Percentiles rank a stretch among this genome's conserved stretches.
Evolutionary conservation across 2,888 invertebrate species (phyloP).

Genomic region (Hirtodrosophila confusa): DNA sequence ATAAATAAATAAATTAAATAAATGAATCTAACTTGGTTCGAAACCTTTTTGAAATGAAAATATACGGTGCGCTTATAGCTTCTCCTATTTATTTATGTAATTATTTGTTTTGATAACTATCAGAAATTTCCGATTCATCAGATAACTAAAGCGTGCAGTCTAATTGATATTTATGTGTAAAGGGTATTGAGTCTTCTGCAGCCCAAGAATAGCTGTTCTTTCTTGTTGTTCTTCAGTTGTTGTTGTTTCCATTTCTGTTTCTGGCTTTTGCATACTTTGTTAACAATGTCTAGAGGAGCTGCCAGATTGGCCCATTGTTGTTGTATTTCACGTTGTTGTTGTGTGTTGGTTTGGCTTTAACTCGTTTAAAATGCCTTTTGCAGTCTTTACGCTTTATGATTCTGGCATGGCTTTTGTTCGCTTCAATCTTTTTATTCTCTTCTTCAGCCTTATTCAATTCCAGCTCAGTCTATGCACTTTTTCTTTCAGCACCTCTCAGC

Average conservation of each 20-base stretch:
- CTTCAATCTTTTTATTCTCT: conserved; percentile 8
- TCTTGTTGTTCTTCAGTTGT: conserved; percentile 1
- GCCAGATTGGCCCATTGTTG: conserved; percentile 47
- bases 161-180: too few species aligned
- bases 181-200: too few species aligned
- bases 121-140: too few species aligned
- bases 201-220: not conserved
- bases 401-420: conserved; percentile 42
- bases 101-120: too few species aligned
- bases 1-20: too few species aligned
- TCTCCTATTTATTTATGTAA: too few species aligned
- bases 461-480: conserved; percentile 44
- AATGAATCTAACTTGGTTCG: too few species aligned
- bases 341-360: conserved; percentile 28
- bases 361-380: conserved; percentile 42
- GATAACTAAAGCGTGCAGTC: too few species aligned
- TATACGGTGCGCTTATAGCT: too few species aligned
- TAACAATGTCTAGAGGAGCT: conserved; percentile 41
- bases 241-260: conserved; percentile 19
- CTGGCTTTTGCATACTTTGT: conserved; percentile 32
- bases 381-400: conserved; percentile 53
- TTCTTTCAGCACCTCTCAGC: conserved; percentile 48
- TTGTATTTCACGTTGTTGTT: conserved; percentile 7
- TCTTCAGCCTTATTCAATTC: conserved; percentile 24
- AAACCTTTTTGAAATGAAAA: too few species aligned